These are phyloP conservation scores for Bombus superbus DNA, from an alignment of 1,140 invertebrate genomes.

Conservation along the genomic window DNA sequence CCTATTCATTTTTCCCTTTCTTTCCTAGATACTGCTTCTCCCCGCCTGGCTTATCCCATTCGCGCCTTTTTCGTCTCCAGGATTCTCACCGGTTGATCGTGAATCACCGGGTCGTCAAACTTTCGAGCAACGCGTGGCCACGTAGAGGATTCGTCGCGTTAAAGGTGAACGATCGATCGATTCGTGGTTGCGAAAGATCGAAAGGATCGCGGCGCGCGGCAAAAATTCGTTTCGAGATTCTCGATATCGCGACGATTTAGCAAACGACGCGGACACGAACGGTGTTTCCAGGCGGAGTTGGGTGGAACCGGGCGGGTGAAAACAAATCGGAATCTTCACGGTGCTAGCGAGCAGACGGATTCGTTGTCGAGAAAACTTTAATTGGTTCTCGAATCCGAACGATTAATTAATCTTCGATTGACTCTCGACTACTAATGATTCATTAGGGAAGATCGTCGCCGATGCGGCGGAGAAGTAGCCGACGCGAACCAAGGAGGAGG, in stretches of 20 bases:
- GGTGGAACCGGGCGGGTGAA: slow-evolving; percentile 42
- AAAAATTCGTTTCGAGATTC: slow-evolving; percentile 6
- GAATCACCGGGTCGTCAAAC: slow-evolving; percentile 31
- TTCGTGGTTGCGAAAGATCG: not conserved
- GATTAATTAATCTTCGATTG: slow-evolving; percentile 72
- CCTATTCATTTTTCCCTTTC: slow-evolving; percentile 9
- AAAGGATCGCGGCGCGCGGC: not conserved
- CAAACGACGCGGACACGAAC: slow-evolving; percentile 17
- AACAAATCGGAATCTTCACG: slow-evolving; percentile 62
- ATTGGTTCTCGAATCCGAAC: slow-evolving; percentile 70
- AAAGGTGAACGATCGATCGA: slow-evolving; percentile 19
- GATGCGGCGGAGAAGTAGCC: slow-evolving; percentile 44
- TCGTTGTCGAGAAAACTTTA: slow-evolving; percentile 67
- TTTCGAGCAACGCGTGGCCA: not conserved
- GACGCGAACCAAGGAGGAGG: slow-evolving; percentile 27
- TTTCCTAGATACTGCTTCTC: not conserved
- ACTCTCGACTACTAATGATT: slow-evolving; percentile 70
- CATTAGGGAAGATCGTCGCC: slow-evolving; percentile 64
- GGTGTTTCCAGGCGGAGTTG: slow-evolving; percentile 19
- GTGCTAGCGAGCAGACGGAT: slow-evolving; percentile 51
- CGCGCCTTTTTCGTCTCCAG: not conserved
- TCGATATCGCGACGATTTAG: not conserved
- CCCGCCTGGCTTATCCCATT: not conserved
- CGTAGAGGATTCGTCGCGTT: not conserved
- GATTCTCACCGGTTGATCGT: not conserved